These are phyloP conservation scores for Prunella strophiata DNA, from an alignment of 2,797 vertebrate genomes.

Conservation along the genomic window DNA sequence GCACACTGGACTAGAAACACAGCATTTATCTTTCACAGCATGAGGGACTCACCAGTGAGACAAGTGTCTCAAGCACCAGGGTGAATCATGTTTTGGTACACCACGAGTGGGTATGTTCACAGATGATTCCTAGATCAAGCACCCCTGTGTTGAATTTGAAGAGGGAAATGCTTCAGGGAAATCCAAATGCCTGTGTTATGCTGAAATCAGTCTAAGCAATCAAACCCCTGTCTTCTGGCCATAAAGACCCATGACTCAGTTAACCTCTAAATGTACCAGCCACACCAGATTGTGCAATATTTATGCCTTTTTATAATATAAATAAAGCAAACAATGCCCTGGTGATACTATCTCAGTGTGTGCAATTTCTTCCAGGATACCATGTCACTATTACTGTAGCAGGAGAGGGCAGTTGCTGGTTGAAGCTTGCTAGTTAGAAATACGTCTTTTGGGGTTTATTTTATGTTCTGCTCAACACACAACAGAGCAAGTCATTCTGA, in stretches of 20 bases:
- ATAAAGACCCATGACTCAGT: neutral
- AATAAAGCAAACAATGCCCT: neutral
- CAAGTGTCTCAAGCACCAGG: neutral
- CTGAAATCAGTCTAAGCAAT: neutral
- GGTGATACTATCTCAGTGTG: neutral
- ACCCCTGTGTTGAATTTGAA: neutral
- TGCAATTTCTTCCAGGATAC: neutral
- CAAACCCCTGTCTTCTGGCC: neutral
- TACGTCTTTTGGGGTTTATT: neutral
- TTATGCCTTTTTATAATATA: neutral
- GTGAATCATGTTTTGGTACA: neutral
- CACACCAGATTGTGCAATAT: neutral
- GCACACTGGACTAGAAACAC: neutral
- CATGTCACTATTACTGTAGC: rapidly evolving
- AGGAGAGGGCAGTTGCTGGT: neutral
- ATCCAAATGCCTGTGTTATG: neutral
- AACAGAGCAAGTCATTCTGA: neutral
- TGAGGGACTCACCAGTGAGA: neutral
- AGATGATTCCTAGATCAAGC: neutral
- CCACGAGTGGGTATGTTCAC: neutral
- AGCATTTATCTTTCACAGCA: neutral
- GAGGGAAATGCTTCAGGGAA: neutral
- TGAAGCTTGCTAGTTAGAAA: neutral
- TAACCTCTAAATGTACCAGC: neutral
- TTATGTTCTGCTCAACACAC: neutral